A percentile compares a stretch with the other conserved stretches of the same genome.
Conservation (phyloP, 2,797 vertebrate species). For the Parambassis ranga region DNA sequence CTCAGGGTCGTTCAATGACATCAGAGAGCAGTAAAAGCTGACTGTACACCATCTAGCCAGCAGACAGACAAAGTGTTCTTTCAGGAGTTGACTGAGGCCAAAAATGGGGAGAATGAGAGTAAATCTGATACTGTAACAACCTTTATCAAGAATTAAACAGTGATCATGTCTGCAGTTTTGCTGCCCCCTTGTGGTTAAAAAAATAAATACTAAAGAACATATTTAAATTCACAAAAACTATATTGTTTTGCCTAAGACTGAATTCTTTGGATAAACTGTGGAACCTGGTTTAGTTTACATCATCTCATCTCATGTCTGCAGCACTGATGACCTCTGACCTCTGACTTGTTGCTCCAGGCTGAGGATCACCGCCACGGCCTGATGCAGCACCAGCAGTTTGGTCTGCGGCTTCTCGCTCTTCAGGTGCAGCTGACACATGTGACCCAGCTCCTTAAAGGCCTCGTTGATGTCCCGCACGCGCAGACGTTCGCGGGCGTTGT, state of each 20-base stretch:
- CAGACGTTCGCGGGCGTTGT: slow-evolving; percentile 93
- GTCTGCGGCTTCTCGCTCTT: slow-evolving; percentile 98
- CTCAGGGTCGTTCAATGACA: background rate
- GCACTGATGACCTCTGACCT: slow-evolving; percentile 72
- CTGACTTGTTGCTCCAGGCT: slow-evolving; percentile 97
- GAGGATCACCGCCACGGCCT: slow-evolving; percentile 95
- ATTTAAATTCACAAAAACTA: background rate
- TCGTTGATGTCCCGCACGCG: slow-evolving; percentile 96
- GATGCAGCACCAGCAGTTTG: slow-evolving; percentile 95
- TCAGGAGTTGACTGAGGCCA: background rate
- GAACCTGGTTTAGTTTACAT: too few relatives aligned
- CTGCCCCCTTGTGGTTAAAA: background rate
- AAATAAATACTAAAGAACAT: background rate
- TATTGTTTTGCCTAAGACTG: background rate
- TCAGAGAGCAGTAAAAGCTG: background rate
- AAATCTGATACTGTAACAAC: background rate
- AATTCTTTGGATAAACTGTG: background rate
- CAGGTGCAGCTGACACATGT: slow-evolving; percentile 95
- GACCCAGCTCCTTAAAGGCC: slow-evolving; percentile 96
- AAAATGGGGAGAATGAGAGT: background rate
- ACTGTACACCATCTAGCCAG: background rate
- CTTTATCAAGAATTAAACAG: background rate
- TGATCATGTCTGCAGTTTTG: background rate
- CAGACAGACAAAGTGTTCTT: background rate
- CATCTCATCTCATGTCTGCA: background rate